phyloP scores from a whole-genome alignment of 2,888 invertebrate species.

The Cabera pusaria region DNA sequence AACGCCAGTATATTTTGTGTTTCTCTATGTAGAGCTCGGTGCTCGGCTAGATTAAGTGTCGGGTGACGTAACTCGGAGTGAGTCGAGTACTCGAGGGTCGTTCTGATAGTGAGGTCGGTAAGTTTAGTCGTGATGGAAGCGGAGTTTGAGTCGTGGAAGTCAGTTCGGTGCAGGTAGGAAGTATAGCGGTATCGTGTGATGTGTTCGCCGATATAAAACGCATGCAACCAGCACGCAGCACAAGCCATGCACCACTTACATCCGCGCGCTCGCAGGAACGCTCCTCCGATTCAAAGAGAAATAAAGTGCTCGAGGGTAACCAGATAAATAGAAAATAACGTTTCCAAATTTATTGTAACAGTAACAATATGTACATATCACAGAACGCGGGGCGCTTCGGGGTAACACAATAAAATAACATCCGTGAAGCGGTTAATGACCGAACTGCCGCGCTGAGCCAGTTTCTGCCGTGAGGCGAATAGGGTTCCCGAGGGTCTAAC shows the following conservation, averaged over 20 bases:
- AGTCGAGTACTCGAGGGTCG: slow-evolving; percentile 32
- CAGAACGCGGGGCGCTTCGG: slow-evolving; percentile 83
- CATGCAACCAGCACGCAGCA: slow-evolving; percentile 72
- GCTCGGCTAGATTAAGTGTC: slow-evolving; percentile 36
- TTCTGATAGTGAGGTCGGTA: slow-evolving; percentile 36
- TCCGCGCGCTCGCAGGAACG: slow-evolving; percentile 54
- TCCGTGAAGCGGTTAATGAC: slow-evolving; percentile 62
- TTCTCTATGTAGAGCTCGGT: slow-evolving; percentile 36
- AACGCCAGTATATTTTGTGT: slow-evolving; percentile 39
- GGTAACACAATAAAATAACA: slow-evolving; percentile 57
- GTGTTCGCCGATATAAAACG: slow-evolving; percentile 58
- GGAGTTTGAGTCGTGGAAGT: slow-evolving; percentile 43
- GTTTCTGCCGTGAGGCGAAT: slow-evolving; percentile 57
- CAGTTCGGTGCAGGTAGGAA: slow-evolving; percentile 53
- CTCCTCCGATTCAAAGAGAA: slow-evolving; percentile 53
- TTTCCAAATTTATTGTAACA: slow-evolving; percentile 79
- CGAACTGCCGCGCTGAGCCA: slow-evolving; percentile 60
- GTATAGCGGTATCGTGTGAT: slow-evolving; percentile 33
- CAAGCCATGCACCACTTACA: slow-evolving; percentile 82
- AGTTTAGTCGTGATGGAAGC: slow-evolving; percentile 47
- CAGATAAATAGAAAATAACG: slow-evolving; percentile 59
- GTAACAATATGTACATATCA: slow-evolving; percentile 82
- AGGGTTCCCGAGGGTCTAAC: slow-evolving; percentile 50
- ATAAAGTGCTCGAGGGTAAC: slow-evolving; percentile 60
- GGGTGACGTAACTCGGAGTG: slow-evolving; percentile 44